phyloP scores from a whole-genome alignment of 1,140 invertebrate species.

The Epicauta chinensis region DNA sequence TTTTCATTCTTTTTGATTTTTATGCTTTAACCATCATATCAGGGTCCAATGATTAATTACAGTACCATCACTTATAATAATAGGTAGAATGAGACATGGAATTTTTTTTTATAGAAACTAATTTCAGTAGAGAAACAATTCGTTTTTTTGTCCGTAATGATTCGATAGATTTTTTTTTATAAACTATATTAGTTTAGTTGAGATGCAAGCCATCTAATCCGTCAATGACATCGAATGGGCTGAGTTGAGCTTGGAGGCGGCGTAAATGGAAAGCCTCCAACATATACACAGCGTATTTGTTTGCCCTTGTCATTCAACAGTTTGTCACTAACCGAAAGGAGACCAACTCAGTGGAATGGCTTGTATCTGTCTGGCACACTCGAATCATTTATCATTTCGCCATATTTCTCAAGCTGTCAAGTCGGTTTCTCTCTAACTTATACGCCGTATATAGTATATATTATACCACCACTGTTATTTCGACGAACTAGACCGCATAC shows the following conservation, averaged over 20 bases:
- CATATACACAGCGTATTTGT: conserved; percentile 16
- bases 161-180: too few species aligned
- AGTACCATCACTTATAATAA: too few species aligned
- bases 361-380: conserved; percentile 32
- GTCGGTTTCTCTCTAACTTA: conserved; percentile 5
- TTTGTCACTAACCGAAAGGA: conserved; percentile 25
- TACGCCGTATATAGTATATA: too few species aligned
- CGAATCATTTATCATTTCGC: conserved; percentile 31
- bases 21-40: too few species aligned
- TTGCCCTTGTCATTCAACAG: conserved; percentile 31
- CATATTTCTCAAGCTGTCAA: conserved; percentile 28
- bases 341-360: conserved; percentile 28
- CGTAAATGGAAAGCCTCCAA: conserved; percentile 4
- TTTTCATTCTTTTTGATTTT: neutral
- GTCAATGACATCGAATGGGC: conserved; percentile 11
- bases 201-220: conserved; percentile 8
- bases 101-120: too few species aligned
- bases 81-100: too few species aligned
- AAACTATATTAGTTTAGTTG: too few species aligned
- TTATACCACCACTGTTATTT: too few species aligned
- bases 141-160: too few species aligned
- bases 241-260: conserved; percentile 5
- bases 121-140: too few species aligned
- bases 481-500: conserved; percentile 11
- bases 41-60: too few species aligned